Base-by-base conservation (phyloP, 2,797 vertebrate genomes). In the Antennarius maculatus region DNA sequence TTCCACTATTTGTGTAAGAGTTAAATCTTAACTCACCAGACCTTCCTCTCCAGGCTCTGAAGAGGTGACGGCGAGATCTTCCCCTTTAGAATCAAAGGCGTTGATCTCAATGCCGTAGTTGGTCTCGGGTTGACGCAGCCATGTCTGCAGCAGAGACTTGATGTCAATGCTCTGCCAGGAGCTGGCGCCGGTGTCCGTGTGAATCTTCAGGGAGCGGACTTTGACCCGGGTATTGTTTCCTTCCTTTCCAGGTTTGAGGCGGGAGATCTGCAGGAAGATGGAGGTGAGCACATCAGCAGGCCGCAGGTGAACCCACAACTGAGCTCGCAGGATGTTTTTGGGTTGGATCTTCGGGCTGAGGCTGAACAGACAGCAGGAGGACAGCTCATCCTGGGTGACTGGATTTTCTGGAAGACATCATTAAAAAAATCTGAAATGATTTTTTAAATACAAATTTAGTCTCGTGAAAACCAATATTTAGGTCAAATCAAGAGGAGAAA, bases 81-180 rank as follows among this genome's bases (percentile, higher is more conserved):
- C 94, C 83, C 96, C 96, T 55, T 88, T 94, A 77, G 93, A 90
- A 91, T 96, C 94, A 23, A 93, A 94, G 79, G 97, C 97, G 84
- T 98, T 98, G 88, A 99, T 99, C 92, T 98, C 96, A 63, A 99
- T 96, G 74, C 96, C 95, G 88, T 96, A 95, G 93, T 96, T 98
- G 87, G 92, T 95, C 92, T 97, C 96, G 2, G 97, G 96, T 76
- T 98, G 96, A 87, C 95, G 95, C 86, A 99, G 93, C 97, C 97
- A 99, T 23, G 95, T 95, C 81, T 96, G 94, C 86, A 99, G 89
- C 85, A 99, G 93, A 78, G 96, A 96, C 93, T 99, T 99, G 90
- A 98, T 96, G 83, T 99, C 97, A 41, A 99, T 94, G 76, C 96
- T 99, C 86, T 99, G 97, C 97, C 97, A 99, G 79, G 97, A 97